These are phyloP conservation scores for Agriotes lineatus DNA, from an alignment of 2,888 invertebrate genomes.

Conservation along the genomic window DNA sequence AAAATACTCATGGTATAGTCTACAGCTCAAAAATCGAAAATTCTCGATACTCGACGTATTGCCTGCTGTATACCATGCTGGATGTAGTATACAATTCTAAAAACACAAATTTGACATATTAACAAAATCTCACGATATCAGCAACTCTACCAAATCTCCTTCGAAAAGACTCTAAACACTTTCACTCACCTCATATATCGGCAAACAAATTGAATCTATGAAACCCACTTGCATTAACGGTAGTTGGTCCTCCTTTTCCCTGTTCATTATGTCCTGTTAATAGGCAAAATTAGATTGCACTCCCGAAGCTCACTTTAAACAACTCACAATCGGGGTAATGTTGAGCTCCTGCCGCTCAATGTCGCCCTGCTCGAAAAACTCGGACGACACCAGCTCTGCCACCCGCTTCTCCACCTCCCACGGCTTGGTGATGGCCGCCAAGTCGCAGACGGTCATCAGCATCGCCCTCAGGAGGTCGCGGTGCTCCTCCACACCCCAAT, in stretches of 20 bases:
- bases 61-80: too few relatives aligned
- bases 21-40: too few relatives aligned
- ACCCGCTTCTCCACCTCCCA: constrained; percentile 94
- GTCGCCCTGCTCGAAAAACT: constrained; percentile 95
- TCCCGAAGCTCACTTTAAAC: not conserved
- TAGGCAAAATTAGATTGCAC: not conserved
- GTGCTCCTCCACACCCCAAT: constrained; percentile 82
- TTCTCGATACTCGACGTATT: too few relatives aligned
- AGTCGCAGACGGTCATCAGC: constrained; percentile 96
- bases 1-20: too few relatives aligned
- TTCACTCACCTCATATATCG: constrained; percentile 86
- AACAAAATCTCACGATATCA: too few relatives aligned
- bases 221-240: constrained; percentile 97
- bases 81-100: too few relatives aligned
- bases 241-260: constrained; percentile 93
- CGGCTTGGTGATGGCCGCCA: constrained; percentile 94
- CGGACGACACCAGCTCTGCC: constrained; percentile 91
- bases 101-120: too few relatives aligned
- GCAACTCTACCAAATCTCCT: too few relatives aligned
- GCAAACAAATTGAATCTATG: constrained; percentile 94
- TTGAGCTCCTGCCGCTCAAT: constrained; percentile 90
- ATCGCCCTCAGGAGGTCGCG: constrained; percentile 88
- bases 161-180: too few relatives aligned
- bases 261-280: constrained; percentile 91
- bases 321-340: constrained; percentile 87